phyloP scores from a whole-genome alignment of 2,888 invertebrate species.

The Torymus tubicola region DNA sequence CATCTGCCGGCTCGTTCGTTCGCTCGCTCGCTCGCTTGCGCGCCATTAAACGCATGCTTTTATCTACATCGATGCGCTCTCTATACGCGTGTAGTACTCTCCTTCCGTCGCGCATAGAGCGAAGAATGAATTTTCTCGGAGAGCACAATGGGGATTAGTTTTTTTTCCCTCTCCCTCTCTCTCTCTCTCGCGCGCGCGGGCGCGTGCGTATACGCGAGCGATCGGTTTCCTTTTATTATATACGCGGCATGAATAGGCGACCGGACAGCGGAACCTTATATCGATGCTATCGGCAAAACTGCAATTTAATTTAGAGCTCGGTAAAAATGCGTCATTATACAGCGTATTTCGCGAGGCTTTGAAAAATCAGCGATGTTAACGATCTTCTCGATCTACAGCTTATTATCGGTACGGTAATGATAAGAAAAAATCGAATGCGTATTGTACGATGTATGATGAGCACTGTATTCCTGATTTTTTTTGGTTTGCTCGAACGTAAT shows the following conservation, averaged over 20 bases:
- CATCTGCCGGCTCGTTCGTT: conserved; percentile 35
- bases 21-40: not conserved
- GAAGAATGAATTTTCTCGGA: conserved; percentile 48
- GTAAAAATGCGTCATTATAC: conserved; percentile 48
- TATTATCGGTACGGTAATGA: too few species aligned
- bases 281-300: conserved; percentile 44
- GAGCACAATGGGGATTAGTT: conserved; percentile 53
- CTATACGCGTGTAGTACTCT: not conserved
- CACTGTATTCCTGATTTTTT: too few species aligned
- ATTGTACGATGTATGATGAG: too few species aligned
- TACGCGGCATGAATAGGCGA: conserved; percentile 48
- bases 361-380: not conserved
- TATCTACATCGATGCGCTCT: conserved; percentile 39
- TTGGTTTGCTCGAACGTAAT: too few species aligned
- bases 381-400: not conserved
- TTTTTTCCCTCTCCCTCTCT: conserved; percentile 3
- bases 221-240: conserved; percentile 41
- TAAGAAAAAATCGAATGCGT: too few species aligned
- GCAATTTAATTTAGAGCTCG: conserved; percentile 48
- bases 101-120: not conserved
- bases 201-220: too few species aligned
- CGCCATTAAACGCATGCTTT: conserved; percentile 39
- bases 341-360: conserved; percentile 26
- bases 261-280: not conserved
- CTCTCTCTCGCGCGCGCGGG: too few species aligned